Base-by-base conservation (phyloP, 2,113 vertebrate species). In the Halichoerus grypus region DNA sequence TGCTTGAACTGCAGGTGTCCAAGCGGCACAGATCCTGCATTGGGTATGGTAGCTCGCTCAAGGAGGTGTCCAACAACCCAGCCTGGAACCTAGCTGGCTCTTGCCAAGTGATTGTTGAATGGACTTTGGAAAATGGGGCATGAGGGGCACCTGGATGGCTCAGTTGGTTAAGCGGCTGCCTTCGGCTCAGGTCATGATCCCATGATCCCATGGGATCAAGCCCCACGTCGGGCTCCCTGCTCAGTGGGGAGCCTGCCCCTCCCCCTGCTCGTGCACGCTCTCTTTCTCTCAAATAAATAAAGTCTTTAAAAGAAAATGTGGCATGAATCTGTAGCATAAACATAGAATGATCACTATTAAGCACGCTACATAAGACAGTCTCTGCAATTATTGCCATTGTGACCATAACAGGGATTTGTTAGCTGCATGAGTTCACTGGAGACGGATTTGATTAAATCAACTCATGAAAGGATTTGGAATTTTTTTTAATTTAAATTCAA, bases 1-100 rank as follows among this genome's bases (percentile, higher is more conserved):
- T 55, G 16, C 14, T 77, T 87, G 16, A 61, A 31, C 0, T 28
- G 3, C 8, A 61, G n/a, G 9, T 9, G 18, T 11, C 36, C 13
- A 18, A 3, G 1, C 14, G 18, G 2, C 67, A 21, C 4, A 39
- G 55, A 59, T 61, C 21, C 14, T 33, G 0, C 7, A 7, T 4
- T 46, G 16, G 22, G 28, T 33, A 26, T 1, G 15, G 46, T 3
- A 7, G 1, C 51, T 84, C 7, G 0, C 16, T 13, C 26, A 26
- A 42, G 1, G 42, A 84, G 42, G 36, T 63, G 49, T 31, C 67
- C 5, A 5, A 74, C 4, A 53, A 28, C 1, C n/a, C 21, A 24
- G 14, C 31, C 14, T 53, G 33, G 21, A 69, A 10, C 5, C 42
- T 49, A 21, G 7, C 7, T 21, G 5, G 31, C 74, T 87, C n/a